phyloP scores from a whole-genome alignment of 2,797 vertebrate genomes.

The Atherinosoma microstoma region DNA sequence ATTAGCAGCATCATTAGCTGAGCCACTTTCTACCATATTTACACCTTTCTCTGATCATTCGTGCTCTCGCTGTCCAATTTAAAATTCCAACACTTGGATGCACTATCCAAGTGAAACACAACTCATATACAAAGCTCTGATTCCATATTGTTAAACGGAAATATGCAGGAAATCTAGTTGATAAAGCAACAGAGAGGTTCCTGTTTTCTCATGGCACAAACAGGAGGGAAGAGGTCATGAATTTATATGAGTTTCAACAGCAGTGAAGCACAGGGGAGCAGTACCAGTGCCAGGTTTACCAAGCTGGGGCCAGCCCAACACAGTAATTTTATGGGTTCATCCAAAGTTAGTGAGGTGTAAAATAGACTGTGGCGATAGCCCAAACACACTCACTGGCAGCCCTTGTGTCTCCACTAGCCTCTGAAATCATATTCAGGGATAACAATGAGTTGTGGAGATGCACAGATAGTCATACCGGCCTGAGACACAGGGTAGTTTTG shows the following conservation, averaged over 20 bases:
- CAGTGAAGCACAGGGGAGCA: constrained; percentile 48
- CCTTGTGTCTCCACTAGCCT: constrained; percentile 66
- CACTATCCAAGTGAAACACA: constrained; percentile 6
- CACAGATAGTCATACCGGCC: constrained; percentile 40
- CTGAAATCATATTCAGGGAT: constrained; percentile 74
- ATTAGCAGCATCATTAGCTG: constrained; percentile 53
- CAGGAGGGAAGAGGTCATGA: constrained; percentile 71
- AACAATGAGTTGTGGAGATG: constrained; percentile 64
- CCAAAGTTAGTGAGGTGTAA: constrained; percentile 83
- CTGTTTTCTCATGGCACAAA: constrained; percentile 56
- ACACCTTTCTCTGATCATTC: constrained; percentile 9
- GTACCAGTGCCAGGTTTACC: constrained; percentile 64
- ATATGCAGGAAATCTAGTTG: constrained; percentile 38
- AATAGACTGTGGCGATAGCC: constrained; percentile 80
- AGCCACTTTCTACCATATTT: constrained; percentile 23
- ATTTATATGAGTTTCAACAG: constrained; percentile 78
- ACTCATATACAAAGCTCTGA: constrained; percentile 22
- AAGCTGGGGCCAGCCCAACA: constrained; percentile 53
- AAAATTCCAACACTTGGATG: constrained; percentile 12
- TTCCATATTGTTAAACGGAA: constrained; percentile 28
- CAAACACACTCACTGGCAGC: constrained; percentile 65
- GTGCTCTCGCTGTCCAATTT: constrained; percentile 20
- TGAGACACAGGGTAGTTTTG: constrained; percentile 36
- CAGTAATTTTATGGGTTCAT: constrained; percentile 78
- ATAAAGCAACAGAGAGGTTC: constrained; percentile 47